Evolutionary conservation across 2,888 invertebrate species (phyloP).

Genomic region (Xanthorhoe spadicearia): DNA sequence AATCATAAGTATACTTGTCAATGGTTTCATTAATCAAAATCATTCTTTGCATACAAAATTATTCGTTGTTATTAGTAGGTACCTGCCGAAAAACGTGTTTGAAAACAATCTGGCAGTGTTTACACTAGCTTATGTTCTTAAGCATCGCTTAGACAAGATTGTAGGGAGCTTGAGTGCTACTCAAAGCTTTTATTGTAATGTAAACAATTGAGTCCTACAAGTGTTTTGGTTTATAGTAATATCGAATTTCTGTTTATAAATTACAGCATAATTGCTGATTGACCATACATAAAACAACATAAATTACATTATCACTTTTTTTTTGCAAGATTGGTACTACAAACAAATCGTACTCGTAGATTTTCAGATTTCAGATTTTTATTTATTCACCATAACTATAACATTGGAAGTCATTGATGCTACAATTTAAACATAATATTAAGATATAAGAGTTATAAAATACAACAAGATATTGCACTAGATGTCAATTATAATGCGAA

Average conservation of each 20-base stretch:
- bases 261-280: background rate
- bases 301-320: background rate
- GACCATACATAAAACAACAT: background rate
- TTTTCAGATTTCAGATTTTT: too few relatives aligned
- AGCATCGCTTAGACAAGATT: constrained; percentile 48
- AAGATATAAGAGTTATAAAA: too few relatives aligned
- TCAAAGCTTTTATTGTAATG: constrained; percentile 45
- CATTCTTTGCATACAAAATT: constrained; percentile 25
- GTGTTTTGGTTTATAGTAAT: constrained; percentile 16
- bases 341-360: too few relatives aligned
- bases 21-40: constrained; percentile 5
- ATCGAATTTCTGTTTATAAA: constrained; percentile 13
- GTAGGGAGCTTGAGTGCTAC: constrained; percentile 50
- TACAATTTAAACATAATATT: too few relatives aligned
- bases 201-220: constrained; percentile 37
- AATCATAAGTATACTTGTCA: constrained; percentile 2
- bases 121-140: constrained; percentile 49
- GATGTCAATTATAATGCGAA: too few relatives aligned
- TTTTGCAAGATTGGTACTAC: too few relatives aligned
- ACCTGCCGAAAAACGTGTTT: constrained; percentile 47
- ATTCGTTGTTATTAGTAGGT: constrained; percentile 38
- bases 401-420: too few relatives aligned
- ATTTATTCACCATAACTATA: too few relatives aligned
- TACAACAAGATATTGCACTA: too few relatives aligned
- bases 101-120: constrained; percentile 49